Conservation (phyloP, 2,113 vertebrate species). For the Oryzias woworae region DNA sequence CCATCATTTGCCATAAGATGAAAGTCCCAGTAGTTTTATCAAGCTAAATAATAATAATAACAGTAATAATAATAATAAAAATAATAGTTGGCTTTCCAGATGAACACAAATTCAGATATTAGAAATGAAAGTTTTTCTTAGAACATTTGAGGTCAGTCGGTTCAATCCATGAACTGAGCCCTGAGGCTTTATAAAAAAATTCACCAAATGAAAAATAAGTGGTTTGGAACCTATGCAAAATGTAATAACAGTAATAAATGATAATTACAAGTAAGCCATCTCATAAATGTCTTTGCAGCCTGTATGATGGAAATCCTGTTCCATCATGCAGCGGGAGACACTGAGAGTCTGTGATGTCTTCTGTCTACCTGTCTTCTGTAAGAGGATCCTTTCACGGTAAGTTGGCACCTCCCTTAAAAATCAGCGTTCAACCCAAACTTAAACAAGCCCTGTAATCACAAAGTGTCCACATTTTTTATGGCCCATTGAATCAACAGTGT, state of each 20-base stretch:
- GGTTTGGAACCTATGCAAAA: conserved; percentile 55
- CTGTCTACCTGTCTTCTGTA: conserved; percentile 52
- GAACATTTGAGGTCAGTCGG: conserved; percentile 37
- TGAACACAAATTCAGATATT: no score
- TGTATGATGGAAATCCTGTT: conserved; percentile 65
- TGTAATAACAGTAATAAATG: conserved; percentile 71
- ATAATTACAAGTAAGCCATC: conserved; percentile 77
- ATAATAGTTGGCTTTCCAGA: no score
- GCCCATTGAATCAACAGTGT: conserved; percentile 67
- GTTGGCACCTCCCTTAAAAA: conserved; percentile 28
- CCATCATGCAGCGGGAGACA: conserved; percentile 50
- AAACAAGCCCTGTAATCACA: conserved; percentile 69
- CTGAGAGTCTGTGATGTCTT: conserved; percentile 34
- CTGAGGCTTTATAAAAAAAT: conserved; percentile 41
- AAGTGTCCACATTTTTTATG: conserved; percentile 61
- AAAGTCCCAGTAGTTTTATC: no score
- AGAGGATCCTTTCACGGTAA: conserved; percentile 47
- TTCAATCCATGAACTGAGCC: conserved; percentile 47
- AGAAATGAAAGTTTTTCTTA: neutral
- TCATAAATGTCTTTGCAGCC: conserved; percentile 68
- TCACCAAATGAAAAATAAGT: conserved; percentile 70
- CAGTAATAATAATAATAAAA: no score
- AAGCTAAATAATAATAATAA: no score
- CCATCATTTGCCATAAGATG: no score
- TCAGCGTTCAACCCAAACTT: conserved; percentile 48